Evolutionary conservation across 2,113 vertebrate species (phyloP), one percentile per base, ranked within the genome.

Genomic region (Dipodomys ordii): DNA sequence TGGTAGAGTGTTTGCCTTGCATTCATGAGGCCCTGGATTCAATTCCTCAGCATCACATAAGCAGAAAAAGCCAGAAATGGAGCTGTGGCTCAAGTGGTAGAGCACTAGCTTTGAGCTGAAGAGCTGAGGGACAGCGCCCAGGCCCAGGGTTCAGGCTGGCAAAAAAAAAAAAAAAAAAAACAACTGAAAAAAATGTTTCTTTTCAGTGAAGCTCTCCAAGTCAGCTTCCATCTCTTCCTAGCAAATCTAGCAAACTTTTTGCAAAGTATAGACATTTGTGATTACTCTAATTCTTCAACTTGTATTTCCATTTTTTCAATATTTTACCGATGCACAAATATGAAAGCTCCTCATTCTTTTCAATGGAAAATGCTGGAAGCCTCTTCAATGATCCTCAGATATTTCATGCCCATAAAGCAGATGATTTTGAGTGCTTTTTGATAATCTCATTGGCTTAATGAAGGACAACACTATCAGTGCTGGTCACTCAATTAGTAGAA

Each of bases 241-340:
- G 82, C 15, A 85, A 76, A 88, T 69, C 25, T 84, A 18, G 53
- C 12, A 57, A 57, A 57, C 81, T 76, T 16, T 53, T 10, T n/a
- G 67, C 72, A 49, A 67, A 87, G 39, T 27, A 25, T 22, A 88
- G 85, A 25, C 69, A 27, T 90, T 90, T 93, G 85, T 90, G 80
- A 82, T 69, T 13, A 23, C 32, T 95, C 60, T 60, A 90, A 93
- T 94, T 30, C 68, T 94, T 90, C 72, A 74, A 94, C 91, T 88
- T 83, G 44, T 85, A 46, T 20, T 96, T 60, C 80, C 87, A 89
- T 92, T 83, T 53, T 80, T 95, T 84, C 53, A 86, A 83, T 90
- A 53, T 62, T 88, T 88, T 79, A 39, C 72, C 73, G 30, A 81
- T 82, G 46, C 92, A 22, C 39, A 80, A 87, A 32, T 60, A 90